Percentiles rank a stretch among this genome's conserved stretches.
phyloP scores from a whole-genome alignment of 2,113 vertebrate genomes.

The Isichthys henryi region DNA sequence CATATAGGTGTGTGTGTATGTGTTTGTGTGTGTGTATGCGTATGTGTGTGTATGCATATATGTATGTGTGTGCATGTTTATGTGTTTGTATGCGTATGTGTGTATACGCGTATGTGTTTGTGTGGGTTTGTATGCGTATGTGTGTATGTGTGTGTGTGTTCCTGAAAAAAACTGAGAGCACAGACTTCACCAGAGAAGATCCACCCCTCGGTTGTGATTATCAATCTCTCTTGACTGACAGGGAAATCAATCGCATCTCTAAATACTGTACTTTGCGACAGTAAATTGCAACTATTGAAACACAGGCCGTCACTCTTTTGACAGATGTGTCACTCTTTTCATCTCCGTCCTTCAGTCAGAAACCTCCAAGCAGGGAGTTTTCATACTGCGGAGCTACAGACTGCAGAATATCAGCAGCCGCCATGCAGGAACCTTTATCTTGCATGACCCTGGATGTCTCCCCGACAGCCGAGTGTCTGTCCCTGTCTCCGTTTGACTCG shows the following conservation, averaged over 20 bases:
- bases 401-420: background rate
- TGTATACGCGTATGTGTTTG: no score
- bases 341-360: background rate
- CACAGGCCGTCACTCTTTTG: background rate
- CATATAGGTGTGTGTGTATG: background rate
- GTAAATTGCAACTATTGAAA: slow-evolving; percentile 16
- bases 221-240: slow-evolving; percentile 17
- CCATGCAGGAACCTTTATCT: background rate
- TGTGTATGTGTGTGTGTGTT: background rate
- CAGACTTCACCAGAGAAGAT: background rate
- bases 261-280: slow-evolving; percentile 6
- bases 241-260: background rate
- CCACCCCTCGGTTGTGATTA: background rate
- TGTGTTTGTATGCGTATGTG: no score
- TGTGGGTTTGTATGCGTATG: no score
- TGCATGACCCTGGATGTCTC: background rate
- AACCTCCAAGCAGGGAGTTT: background rate
- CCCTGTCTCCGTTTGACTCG: background rate
- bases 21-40: background rate
- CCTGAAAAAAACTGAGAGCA: background rate
- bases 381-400: background rate
- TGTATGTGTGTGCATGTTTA: no score
- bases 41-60: no score
- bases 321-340: background rate
- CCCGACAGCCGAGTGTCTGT: background rate